phyloP scores from a whole-genome alignment of 1,140 invertebrate species.

The Leptestheria dahalacensis region DNA sequence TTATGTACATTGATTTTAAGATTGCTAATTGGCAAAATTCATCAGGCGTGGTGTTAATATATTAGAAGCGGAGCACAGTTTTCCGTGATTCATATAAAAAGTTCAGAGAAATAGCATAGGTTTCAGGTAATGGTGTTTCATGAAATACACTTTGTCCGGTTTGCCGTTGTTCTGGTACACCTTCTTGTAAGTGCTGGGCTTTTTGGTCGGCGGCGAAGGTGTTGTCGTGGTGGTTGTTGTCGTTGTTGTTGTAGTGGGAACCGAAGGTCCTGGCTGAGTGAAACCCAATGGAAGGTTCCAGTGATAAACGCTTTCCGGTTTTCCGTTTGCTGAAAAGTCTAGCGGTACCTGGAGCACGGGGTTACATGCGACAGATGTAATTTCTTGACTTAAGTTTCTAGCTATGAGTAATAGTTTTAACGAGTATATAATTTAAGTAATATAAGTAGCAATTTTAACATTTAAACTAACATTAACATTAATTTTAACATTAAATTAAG shows the following conservation, averaged over 20 bases:
- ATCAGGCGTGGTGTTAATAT: too few species aligned
- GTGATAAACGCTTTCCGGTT: constrained; percentile 16
- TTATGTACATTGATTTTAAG: too few species aligned
- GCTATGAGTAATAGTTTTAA: too few species aligned
- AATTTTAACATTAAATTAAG: too few species aligned
- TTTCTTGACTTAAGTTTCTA: too few species aligned
- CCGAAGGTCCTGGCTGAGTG: background rate
- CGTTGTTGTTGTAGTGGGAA: constrained; percentile 15
- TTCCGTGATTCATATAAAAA: background rate
- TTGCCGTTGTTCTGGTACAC: constrained; percentile 16
- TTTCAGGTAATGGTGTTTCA: constrained; percentile 6
- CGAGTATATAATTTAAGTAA: too few species aligned
- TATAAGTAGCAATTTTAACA: too few species aligned
- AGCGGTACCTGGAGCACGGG: constrained; percentile 7
- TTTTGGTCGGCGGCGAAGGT: constrained; percentile 2
- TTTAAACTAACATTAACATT: too few species aligned
- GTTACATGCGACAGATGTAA: too few species aligned
- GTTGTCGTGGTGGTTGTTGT: constrained; percentile 9
- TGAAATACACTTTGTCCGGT: constrained; percentile 14
- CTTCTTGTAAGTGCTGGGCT: constrained; percentile 13
- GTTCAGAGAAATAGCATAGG: background rate
- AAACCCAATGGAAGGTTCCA: constrained; percentile 15
- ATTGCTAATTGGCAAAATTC: too few species aligned
- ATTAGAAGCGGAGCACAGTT: too few species aligned
- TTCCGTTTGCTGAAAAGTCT: constrained; percentile 15